Evolutionary conservation across 2,888 invertebrate genomes (phyloP).

Genomic region (Apamea crenata): DNA sequence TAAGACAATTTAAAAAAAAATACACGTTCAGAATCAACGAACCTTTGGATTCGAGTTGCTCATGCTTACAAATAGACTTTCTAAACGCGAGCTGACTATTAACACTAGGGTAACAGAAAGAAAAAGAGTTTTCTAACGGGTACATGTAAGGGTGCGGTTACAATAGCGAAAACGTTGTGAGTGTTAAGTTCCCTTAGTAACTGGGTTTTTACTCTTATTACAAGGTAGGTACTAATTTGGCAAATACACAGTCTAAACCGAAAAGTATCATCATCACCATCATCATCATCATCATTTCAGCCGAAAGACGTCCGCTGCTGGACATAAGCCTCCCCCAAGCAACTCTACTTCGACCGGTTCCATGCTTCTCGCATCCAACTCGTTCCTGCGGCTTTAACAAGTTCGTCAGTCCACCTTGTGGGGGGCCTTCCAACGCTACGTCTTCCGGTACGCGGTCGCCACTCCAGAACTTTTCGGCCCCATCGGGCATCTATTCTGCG

Average conservation of each 20-base stretch:
- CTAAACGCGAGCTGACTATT: slow-evolving; percentile 42
- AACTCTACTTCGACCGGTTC: too few relatives aligned
- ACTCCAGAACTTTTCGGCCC: too few relatives aligned
- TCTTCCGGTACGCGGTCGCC: too few relatives aligned
- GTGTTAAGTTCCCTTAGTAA: not conserved
- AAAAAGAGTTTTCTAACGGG: not conserved
- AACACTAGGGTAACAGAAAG: slow-evolving; percentile 11
- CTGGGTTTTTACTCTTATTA: not conserved
- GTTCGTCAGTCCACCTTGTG: too few relatives aligned
- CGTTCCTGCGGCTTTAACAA: too few relatives aligned
- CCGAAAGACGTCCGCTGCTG: too few relatives aligned
- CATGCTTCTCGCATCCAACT: too few relatives aligned
- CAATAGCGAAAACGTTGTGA: not conserved
- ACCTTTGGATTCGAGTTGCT: slow-evolving; percentile 30
- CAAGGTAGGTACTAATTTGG: not conserved
- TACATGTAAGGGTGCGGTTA: not conserved
- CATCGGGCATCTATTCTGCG: too few relatives aligned
- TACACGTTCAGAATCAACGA: slow-evolving; percentile 44
- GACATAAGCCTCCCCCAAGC: too few relatives aligned
- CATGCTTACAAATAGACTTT: slow-evolving; percentile 50
- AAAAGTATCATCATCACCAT: too few relatives aligned
- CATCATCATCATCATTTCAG: too few relatives aligned
- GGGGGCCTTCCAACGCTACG: too few relatives aligned
- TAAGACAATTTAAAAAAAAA: slow-evolving; percentile 22
- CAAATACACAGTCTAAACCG: not conserved